These are phyloP conservation scores for Fregetta grallaria DNA, from an alignment of 2,113 vertebrate species.

Conservation along the genomic window DNA sequence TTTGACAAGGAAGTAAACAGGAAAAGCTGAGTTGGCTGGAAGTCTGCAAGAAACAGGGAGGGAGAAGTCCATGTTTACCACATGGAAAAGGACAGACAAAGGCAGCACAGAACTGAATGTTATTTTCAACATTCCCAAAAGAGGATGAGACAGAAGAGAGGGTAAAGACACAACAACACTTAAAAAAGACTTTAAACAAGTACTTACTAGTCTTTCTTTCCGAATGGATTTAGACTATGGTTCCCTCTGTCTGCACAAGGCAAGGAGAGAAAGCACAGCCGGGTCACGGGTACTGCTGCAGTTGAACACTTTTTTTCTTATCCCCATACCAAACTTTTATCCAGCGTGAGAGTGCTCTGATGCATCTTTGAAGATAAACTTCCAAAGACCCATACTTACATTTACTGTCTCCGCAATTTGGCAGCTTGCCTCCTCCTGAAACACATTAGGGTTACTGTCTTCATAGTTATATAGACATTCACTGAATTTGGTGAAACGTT, in stretches of 20 bases:
- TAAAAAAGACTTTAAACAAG: conserved; percentile 63
- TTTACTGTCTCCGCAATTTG: neutral
- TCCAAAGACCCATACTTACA: neutral
- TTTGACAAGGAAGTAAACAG: conserved; percentile 61
- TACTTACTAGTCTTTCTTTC: conserved; percentile 33
- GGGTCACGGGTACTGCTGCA: neutral
- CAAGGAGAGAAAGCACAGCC: neutral
- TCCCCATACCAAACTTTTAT: neutral
- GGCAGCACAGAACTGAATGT: conserved; percentile 53
- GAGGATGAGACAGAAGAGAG: conserved; percentile 56
- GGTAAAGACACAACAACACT: conserved; percentile 52
- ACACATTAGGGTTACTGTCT: neutral
- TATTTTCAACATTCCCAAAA: conserved; percentile 73
- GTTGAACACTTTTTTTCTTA: neutral
- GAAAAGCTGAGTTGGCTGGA: conserved; percentile 60
- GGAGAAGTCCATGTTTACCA: conserved; percentile 66
- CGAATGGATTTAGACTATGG: conserved; percentile 33
- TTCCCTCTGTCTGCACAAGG: neutral
- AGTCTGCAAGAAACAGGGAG: conserved; percentile 35
- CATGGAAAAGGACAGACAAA: conserved; percentile 67
- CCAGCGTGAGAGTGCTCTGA: neutral
- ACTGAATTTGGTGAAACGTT: neutral
- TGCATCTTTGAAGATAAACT: neutral
- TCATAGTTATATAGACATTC: neutral
- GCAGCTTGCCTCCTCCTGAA: neutral